These are phyloP conservation scores for Euwallacea fornicatus DNA, from an alignment of 1,140 invertebrate genomes.

Conservation along the genomic window DNA sequence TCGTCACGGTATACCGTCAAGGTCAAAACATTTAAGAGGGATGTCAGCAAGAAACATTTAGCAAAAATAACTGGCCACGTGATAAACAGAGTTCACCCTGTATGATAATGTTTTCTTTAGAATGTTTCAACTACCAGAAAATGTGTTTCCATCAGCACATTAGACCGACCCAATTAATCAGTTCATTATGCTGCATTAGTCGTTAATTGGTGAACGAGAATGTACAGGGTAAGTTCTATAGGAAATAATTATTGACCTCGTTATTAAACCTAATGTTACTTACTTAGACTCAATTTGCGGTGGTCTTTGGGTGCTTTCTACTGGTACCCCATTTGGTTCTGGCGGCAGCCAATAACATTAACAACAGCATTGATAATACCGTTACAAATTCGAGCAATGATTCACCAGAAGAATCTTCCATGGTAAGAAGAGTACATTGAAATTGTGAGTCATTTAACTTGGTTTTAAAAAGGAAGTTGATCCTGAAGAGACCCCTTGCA, in stretches of 20 bases:
- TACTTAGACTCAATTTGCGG: no score
- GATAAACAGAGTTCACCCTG: no score
- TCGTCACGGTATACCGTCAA: no score
- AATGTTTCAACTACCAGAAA: no score
- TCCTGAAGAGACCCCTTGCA: constrained; percentile 57
- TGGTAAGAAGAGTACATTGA: neutral
- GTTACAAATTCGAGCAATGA: neutral
- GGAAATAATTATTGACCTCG: constrained; percentile 12
- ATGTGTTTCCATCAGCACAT: neutral
- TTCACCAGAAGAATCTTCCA: neutral
- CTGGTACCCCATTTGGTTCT: neutral
- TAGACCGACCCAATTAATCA: constrained; percentile 24
- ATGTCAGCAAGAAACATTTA: no score
- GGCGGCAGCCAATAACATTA: neutral
- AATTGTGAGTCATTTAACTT: neutral
- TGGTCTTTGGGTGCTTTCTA: no score
- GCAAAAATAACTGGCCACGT: no score
- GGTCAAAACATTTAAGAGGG: no score
- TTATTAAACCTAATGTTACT: neutral
- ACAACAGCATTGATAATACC: neutral
- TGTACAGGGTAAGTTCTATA: constrained; percentile 29
- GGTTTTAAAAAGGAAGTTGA: constrained; percentile 31
- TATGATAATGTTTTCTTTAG: no score
- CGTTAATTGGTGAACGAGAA: constrained; percentile 25
- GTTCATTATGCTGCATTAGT: constrained; percentile 25